Conservation (phyloP, 2,888 invertebrate species). For the Dermolepida albohirtum region DNA sequence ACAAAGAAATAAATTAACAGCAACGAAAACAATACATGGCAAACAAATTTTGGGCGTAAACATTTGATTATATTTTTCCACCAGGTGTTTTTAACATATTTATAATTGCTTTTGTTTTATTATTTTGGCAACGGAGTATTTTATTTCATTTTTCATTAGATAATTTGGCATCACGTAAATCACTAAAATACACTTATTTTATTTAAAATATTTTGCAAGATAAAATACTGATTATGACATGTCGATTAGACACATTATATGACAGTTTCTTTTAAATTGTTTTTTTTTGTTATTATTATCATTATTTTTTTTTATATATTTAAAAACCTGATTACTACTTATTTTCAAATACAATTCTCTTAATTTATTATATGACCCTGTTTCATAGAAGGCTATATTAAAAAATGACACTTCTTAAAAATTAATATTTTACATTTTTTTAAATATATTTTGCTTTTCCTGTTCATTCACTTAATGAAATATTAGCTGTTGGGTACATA, state of each 20-base stretch:
- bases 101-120: slow-evolving; percentile 3
- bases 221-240: slow-evolving; percentile 56
- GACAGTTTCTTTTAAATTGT: too few relatives aligned
- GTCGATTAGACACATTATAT: too few relatives aligned
- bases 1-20: too few relatives aligned
- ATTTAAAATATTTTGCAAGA: slow-evolving; percentile 54
- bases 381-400: slow-evolving; percentile 64
- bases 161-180: slow-evolving; percentile 42
- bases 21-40: too few relatives aligned
- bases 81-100: background rate
- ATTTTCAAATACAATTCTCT: slow-evolving; percentile 57
- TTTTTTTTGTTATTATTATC: background rate
- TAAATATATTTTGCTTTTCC: slow-evolving; percentile 25
- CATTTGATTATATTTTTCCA: background rate
- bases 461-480: slow-evolving; percentile 16
- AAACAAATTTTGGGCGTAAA: background rate
- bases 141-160: background rate
- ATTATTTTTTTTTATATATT: slow-evolving; percentile 26
- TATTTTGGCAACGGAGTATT: slow-evolving; percentile 33
- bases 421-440: slow-evolving; percentile 35
- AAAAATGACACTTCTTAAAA: slow-evolving; percentile 59
- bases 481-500: background rate
- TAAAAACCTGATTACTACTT: slow-evolving; percentile 56
- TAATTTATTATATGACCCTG: slow-evolving; percentile 64
- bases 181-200: slow-evolving; percentile 24